Evolutionary conservation across 30 jellyfish, hydroid and myxozoan genomes (phyloP), one percentile per base, ranked within the genome.

Genomic region (Catostylus mosaicus): DNA sequence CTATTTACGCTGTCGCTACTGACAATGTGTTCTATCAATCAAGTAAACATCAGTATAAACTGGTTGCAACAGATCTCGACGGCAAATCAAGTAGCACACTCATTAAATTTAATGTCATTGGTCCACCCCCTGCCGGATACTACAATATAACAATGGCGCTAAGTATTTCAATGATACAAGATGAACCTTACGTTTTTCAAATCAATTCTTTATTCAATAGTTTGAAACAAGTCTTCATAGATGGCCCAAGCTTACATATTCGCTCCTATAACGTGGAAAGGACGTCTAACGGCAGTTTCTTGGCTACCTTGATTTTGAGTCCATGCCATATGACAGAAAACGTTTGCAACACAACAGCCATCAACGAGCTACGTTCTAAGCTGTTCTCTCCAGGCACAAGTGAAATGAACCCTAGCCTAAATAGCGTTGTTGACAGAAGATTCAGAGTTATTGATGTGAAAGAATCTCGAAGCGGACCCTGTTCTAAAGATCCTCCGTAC

Each of bases 61-160:
- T 85, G 45, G 35, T 43, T 16, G 95, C 88, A 3, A 85, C 88
- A 26, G 95, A 85, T 61, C 56, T 84, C 65, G 86, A 66, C 66
- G 70, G 78, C 33, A 74, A 74, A 19, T 31, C 59, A 19, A 48
- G 45, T 19, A 67, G 61, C 33, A 67, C 72, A 32, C 7, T 38
- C 0, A n/a, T 85, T 14, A 73, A 43, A 9, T 75, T 74, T 35
- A 30, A 51, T 1, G 33, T 66, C 19, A 34, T 32, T 37, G 78
- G 78, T 23, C 63, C 89, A 31, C 83, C 83, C 29, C 84, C 88
- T 19, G 40, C 52, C 29, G 77, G 77, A 30, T 74, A 74, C 72
- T 85, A 85, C 78, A 85, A 73, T 60, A 43, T 85, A 5, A 73
- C 83, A 2, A 85, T 85, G 95, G 18, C 60, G 16, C 31, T 85